Evolutionary conservation across 2,113 vertebrate species (phyloP), one percentile per base, ranked within the genome.

Genomic region (Thunnus maccoyii): DNA sequence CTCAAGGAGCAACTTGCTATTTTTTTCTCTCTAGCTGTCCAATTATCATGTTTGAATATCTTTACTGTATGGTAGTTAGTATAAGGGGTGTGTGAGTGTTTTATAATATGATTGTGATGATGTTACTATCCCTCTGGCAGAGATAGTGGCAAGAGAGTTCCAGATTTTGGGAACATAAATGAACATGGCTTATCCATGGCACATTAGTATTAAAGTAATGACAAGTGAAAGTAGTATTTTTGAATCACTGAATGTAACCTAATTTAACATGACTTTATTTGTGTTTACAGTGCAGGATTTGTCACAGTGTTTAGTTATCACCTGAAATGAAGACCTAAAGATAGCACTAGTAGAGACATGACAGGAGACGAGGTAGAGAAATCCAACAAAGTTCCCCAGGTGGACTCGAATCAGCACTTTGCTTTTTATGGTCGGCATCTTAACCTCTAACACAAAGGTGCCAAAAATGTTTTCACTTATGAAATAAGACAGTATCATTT

Each of bases 1-100:
- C 22, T 22, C 22, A 22, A 22, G 22, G 22, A 22, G 22, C 22
- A 22, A 22, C 22, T 22, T 22, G 22, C 22, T 22, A 22, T 22
- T 67, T 30, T 30, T 30, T 30, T 64, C 46, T 80, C 27, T 67
- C n/a, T 22, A 57, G 58, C 82, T 75, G 73, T 78, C 65, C 69
- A 72, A 32, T 81, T 82, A 74, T 75, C 25, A 65, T 4, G 5
- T 57, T 62, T 46, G 50, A 82, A 62, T 66, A 17, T 80, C 16
- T 65, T 58, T n/a, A 61, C 50, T 52, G 12, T 36, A 7, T 50
- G 20, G n/a, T 22, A 61, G 32, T 18, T 6, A 11, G 12, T 72
- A 22, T 15, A 52, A 47, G 46, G 22, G 50, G 25, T 13, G 18
- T 58, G 10, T 65, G 18, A 30, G 47, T 57, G 8, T 66, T 78